phyloP scores from a whole-genome alignment of 2,797 vertebrate genomes.

The Gila robusta region DNA sequence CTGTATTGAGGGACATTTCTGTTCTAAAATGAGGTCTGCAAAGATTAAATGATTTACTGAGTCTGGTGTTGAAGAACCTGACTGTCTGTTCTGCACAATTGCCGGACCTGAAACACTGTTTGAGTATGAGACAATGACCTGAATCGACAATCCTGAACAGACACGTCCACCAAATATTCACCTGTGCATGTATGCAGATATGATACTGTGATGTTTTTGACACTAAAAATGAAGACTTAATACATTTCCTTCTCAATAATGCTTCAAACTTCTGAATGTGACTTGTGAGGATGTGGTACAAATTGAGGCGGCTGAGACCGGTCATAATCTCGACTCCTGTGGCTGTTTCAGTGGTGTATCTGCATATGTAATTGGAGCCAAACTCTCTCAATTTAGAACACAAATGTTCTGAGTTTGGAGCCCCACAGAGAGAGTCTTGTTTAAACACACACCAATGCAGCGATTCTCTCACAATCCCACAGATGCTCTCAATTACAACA shows the following conservation, averaged over 20 bases:
- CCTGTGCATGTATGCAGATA: neutral
- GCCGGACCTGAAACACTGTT: too few relatives aligned
- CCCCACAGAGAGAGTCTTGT: slow-evolving; percentile 66
- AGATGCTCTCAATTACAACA: slow-evolving; percentile 47
- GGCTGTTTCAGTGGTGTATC: slow-evolving; percentile 8
- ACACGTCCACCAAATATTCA: neutral
- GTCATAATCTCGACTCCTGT: neutral
- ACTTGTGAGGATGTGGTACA: slow-evolving; percentile 1
- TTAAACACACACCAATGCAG: slow-evolving; percentile 59
- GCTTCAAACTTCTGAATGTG: neutral
- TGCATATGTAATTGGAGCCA: slow-evolving; percentile 31
- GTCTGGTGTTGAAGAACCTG: neutral
- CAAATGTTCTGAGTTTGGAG: slow-evolving; percentile 24
- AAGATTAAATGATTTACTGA: neutral
- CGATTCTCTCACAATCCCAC: slow-evolving; percentile 35
- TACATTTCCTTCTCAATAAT: neutral
- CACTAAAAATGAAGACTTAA: neutral
- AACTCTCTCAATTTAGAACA: slow-evolving; percentile 24
- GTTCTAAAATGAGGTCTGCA: too few relatives aligned
- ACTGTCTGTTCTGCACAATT: neutral
- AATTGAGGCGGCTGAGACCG: neutral
- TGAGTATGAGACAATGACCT: neutral
- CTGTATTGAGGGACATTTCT: too few relatives aligned
- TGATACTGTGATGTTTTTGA: neutral
- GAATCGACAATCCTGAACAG: neutral